Evolutionary conservation across 2,113 vertebrate genomes (phyloP), one percentile per base, ranked within the genome.

Genomic region (Sinocyclocheilus grahami): DNA sequence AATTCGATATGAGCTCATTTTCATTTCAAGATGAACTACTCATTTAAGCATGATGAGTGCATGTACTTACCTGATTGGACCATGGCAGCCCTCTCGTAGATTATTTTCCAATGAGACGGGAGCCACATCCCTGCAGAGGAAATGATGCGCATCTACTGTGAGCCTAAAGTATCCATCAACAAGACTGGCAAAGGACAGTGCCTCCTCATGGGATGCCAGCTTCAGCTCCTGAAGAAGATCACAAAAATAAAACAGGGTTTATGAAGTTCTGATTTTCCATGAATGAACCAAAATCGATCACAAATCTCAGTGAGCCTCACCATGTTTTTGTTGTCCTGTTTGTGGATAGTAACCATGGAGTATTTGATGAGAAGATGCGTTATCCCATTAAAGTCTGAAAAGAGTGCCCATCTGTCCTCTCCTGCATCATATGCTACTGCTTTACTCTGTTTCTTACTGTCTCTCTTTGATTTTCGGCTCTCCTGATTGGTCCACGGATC

Each of bases 111-210:
- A 95, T 14, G 95, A 86, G 0, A 95, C 94, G 0, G 96, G 96
- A 2, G 96, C 96, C 76, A 97, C 96, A 0, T 97, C 96, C 0
- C 95, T 96, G 91, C 96, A 97, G 78, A 97, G 95, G 88, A 95
- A 97, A 86, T 97, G 96, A 75, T 97, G 96, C 60, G 96, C 96
- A 0, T 97, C 96, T 22, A 96, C 96, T 0, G 96, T 97, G 3
- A 97, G 95, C 33, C 96, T 93, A 91, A 97, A 97, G 89, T 97
- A 97, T 2, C 96, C 96, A 0, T 97, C 96, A 12, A 97, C 72
- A 86, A 97, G 84, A 0, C 96, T 94, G 1, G 95, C 91, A 18
- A 97, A 96, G 1, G 96, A 97, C 85, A 96, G 87, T 0, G 96
- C 96, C 84, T 96, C 95, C 0, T 93, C 94, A 0, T 92, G 95